phyloP scores from a whole-genome alignment of 2,797 vertebrate species.

The Rhodeus uyekii region DNA sequence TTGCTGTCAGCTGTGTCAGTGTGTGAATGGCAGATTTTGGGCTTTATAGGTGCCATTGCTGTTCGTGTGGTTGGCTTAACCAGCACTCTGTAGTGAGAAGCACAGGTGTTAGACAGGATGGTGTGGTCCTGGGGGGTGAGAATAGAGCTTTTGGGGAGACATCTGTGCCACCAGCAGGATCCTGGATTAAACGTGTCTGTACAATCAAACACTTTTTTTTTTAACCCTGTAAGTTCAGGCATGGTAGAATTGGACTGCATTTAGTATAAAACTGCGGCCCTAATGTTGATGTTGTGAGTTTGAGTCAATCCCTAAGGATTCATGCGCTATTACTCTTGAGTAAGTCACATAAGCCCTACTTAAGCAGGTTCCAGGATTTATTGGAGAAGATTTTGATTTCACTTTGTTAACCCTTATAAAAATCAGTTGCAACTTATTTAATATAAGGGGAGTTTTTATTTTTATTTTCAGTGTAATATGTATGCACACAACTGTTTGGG shows the following conservation, averaged over 20 bases:
- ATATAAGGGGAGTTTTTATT: not conserved
- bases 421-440: not conserved
- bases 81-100: constrained; percentile 25
- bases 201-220: constrained; percentile 30
- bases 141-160: constrained; percentile 29
- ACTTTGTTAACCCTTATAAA: not conserved
- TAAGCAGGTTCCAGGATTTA: not conserved
- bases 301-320: not conserved
- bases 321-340: not conserved
- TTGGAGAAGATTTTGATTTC: not conserved
- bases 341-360: not conserved
- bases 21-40: constrained; percentile 57
- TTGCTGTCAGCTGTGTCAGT: constrained; percentile 48
- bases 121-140: constrained; percentile 38
- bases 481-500: not conserved
- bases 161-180: constrained; percentile 34
- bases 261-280: not conserved
- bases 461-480: not conserved
- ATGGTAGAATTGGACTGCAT: not conserved
- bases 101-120: constrained; percentile 63
- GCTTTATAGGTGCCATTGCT: constrained; percentile 48
- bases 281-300: not conserved
- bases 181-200: constrained; percentile 30
- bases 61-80: constrained; percentile 35
- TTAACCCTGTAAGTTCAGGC: too few relatives aligned